A percentile compares a stretch with the other conserved stretches of the same genome.
phyloP scores from a whole-genome alignment of 1,140 invertebrate species.

The Tetragnatha versicolor region DNA sequence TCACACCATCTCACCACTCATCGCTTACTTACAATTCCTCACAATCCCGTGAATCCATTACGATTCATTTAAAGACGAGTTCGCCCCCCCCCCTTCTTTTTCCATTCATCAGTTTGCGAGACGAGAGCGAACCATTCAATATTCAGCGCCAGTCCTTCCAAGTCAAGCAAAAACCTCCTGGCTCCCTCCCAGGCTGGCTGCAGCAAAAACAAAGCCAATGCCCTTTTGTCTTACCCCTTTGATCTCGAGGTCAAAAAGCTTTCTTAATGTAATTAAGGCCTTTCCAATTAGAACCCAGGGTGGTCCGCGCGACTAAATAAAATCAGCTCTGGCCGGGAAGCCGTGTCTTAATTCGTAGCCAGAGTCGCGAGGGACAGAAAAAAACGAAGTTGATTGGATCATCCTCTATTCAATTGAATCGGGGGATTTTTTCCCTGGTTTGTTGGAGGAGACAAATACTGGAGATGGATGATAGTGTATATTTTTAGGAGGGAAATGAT shows the following conservation, averaged over 20 bases:
- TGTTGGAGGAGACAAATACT: not conserved
- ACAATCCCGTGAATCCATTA: too few species aligned
- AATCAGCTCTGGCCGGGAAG: conserved; percentile 8
- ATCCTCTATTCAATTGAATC: conserved; percentile 27
- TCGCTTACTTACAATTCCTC: too few species aligned
- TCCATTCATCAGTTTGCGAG: not conserved
- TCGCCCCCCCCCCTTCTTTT: not conserved
- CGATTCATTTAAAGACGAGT: not conserved
- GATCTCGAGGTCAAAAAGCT: conserved; percentile 29
- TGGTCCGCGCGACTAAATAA: conserved; percentile 48
- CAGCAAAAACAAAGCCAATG: not conserved
- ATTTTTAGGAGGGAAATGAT: not conserved
- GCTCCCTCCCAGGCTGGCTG: not conserved
- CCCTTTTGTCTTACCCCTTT: conserved; percentile 10
- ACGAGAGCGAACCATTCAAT: conserved; percentile 18
- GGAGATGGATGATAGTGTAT: not conserved
- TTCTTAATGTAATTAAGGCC: conserved; percentile 42
- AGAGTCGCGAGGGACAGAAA: not conserved
- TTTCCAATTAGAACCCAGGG: conserved; percentile 43
- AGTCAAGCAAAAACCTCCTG: conserved; percentile 21
- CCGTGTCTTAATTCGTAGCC: conserved; percentile 27
- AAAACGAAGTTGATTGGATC: conserved; percentile 28
- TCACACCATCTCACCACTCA: too few species aligned
- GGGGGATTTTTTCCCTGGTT: not conserved
- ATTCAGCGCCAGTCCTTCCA: conserved; percentile 11